A percentile compares a stretch with the other conserved stretches of the same genome.
phyloP scores from a whole-genome alignment of 2,888 invertebrate species.

The Volucella zonaria region DNA sequence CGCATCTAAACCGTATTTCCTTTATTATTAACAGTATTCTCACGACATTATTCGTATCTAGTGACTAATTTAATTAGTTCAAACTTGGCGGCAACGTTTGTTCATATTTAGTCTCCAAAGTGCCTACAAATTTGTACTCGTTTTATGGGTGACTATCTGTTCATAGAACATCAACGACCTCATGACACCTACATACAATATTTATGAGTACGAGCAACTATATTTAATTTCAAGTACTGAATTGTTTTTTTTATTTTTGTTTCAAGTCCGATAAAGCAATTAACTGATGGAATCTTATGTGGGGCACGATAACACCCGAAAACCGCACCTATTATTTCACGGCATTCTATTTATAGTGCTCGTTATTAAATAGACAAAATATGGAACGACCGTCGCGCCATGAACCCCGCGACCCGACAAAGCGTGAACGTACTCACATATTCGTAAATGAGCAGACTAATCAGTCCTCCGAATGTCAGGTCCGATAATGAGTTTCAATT shows the following conservation, averaged over 20 bases:
- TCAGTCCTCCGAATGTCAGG: conserved; percentile 55
- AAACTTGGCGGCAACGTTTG: too few relatives aligned
- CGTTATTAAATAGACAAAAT: conserved; percentile 24
- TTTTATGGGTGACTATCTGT: too few relatives aligned
- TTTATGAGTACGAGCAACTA: not conserved
- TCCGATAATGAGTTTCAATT: conserved; percentile 63
- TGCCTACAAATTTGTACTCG: too few relatives aligned
- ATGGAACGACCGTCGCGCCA: conserved; percentile 9
- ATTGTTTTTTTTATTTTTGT: not conserved
- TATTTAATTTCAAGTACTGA: not conserved
- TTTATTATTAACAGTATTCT: too few relatives aligned
- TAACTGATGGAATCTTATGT: conserved; percentile 26
- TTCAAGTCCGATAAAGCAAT: conserved; percentile 26
- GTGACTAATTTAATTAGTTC: too few relatives aligned
- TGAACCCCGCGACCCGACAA: conserved; percentile 20
- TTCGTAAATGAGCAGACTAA: not conserved
- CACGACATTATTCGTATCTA: too few relatives aligned
- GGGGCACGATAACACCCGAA: conserved; percentile 13
- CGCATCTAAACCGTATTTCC: too few relatives aligned
- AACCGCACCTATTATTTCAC: not conserved
- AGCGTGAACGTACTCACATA: conserved; percentile 11
- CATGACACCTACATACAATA: too few relatives aligned
- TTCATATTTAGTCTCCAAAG: too few relatives aligned
- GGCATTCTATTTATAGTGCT: not conserved
- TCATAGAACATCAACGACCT: too few relatives aligned